Conservation (phyloP, 1,140 invertebrate genomes). For the Drosophila ercepeae region DNA sequence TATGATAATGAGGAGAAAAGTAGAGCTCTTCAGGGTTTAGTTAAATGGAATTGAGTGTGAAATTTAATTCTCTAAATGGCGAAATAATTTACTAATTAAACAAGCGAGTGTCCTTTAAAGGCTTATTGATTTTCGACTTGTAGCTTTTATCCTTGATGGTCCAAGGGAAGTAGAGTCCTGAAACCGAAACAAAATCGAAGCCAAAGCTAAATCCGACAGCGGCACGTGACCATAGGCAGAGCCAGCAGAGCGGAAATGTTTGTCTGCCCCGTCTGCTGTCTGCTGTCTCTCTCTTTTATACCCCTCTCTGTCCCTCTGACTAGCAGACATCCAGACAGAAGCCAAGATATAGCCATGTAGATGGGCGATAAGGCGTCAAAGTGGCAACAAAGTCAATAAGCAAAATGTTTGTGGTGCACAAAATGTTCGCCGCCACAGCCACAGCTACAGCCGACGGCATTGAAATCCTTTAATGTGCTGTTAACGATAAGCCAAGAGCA, state of each 20-base stretch:
- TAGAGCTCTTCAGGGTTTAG: no score
- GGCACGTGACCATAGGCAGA: conserved; percentile 56
- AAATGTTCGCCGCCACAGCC: conserved; percentile 45
- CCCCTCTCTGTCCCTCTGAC: background rate
- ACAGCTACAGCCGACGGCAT: conserved; percentile 49
- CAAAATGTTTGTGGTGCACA: conserved; percentile 45
- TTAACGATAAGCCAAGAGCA: conserved; percentile 69
- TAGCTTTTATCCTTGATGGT: conserved; percentile 35
- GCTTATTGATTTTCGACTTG: conserved; percentile 41
- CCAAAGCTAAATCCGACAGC: conserved; percentile 25
- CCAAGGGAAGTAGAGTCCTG: conserved; percentile 27
- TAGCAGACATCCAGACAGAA: conserved; percentile 17
- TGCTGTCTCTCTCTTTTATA: no score
- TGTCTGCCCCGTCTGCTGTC: conserved; percentile 28
- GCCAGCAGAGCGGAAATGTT: conserved; percentile 61
- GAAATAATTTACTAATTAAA: background rate
- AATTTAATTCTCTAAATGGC: no score
- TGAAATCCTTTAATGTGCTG: conserved; percentile 78
- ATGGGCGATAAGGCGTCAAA: conserved; percentile 70
- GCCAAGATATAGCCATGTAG: conserved; percentile 41
- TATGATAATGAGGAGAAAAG: conserved; percentile 43
- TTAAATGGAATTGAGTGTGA: no score
- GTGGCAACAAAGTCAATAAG: conserved; percentile 60
- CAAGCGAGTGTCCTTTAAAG: conserved; percentile 5
- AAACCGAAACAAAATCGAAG: conserved; percentile 33